phyloP scores from a whole-genome alignment of 2,888 invertebrate genomes.

The Nineta flava region DNA sequence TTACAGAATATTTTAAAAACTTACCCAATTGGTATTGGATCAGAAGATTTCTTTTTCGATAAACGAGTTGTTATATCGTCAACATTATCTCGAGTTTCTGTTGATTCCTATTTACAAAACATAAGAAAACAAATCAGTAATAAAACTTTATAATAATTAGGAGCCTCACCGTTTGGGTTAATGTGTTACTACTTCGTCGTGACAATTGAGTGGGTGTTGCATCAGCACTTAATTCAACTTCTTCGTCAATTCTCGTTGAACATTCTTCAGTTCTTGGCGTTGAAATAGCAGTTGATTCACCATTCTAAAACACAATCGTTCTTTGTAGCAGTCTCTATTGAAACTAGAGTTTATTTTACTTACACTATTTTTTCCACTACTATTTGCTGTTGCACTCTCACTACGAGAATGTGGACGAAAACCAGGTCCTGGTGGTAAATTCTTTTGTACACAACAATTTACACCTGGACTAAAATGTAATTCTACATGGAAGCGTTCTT shows the following conservation, averaged over 20 bases:
- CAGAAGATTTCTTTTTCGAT: constrained; percentile 39
- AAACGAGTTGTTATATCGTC: constrained; percentile 20
- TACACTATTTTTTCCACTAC: constrained; percentile 35
- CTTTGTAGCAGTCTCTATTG: constrained; percentile 1
- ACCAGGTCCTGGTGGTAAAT: constrained; percentile 82
- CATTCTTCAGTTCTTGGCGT: constrained; percentile 27
- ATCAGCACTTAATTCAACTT: constrained; percentile 34
- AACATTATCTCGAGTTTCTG: background rate
- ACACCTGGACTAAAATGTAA: constrained; percentile 98
- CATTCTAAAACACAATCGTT: constrained; percentile 30
- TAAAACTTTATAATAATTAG: background rate
- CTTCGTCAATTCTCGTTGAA: constrained; percentile 53
- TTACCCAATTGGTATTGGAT: constrained; percentile 63
- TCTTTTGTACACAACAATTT: constrained; percentile 90
- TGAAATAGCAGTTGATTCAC: constrained; percentile 44
- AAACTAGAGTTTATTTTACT: constrained; percentile 14
- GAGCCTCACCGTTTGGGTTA: constrained; percentile 1
- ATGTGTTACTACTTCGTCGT: constrained; percentile 1
- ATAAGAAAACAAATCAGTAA: background rate
- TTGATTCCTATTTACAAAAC: background rate
- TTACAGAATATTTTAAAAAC: no score
- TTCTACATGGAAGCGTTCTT: constrained; percentile 94
- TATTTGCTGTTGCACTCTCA: constrained; percentile 44
- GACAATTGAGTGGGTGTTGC: constrained; percentile 5
- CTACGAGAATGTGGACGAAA: constrained; percentile 84